Evolutionary conservation across 2,888 invertebrate genomes (phyloP).

Genomic region (Teleiodes luculella): DNA sequence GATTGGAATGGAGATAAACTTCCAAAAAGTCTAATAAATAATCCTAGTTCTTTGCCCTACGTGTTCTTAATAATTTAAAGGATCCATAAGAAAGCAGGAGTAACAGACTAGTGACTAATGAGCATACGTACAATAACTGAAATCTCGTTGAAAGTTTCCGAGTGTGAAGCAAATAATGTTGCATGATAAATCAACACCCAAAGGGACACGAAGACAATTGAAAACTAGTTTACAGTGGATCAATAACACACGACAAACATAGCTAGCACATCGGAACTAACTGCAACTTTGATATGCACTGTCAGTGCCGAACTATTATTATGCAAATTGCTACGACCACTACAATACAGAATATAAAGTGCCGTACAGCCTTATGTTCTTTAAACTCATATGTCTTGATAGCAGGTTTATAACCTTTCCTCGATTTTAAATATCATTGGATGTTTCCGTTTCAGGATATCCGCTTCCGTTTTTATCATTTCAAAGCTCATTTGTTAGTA

Average conservation of each 20-base stretch:
- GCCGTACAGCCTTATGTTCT: neutral
- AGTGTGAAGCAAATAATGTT: no score
- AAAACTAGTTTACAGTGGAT: neutral
- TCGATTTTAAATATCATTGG: neutral
- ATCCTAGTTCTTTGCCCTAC: no score
- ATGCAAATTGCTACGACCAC: slow-evolving; percentile 7
- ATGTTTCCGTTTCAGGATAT: neutral
- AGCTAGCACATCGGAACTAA: neutral
- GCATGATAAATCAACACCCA: no score
- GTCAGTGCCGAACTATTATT: slow-evolving; percentile 2
- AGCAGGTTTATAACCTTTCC: neutral
- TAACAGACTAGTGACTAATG: no score
- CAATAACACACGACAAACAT: neutral
- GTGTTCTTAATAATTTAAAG: no score
- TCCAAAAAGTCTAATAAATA: no score
- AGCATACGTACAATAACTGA: no score
- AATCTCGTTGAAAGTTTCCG: no score
- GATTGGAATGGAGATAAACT: no score
- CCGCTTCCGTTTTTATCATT: no score
- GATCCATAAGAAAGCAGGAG: no score
- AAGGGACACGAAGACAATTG: neutral
- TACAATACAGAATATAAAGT: neutral
- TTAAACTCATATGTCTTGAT: neutral
- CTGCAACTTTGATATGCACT: slow-evolving; percentile 10
- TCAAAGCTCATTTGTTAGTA: no score